Evolutionary conservation across 2,113 vertebrate species (phyloP), one percentile per base, ranked within the genome.

Genomic region (Odobenus rosmarus): DNA sequence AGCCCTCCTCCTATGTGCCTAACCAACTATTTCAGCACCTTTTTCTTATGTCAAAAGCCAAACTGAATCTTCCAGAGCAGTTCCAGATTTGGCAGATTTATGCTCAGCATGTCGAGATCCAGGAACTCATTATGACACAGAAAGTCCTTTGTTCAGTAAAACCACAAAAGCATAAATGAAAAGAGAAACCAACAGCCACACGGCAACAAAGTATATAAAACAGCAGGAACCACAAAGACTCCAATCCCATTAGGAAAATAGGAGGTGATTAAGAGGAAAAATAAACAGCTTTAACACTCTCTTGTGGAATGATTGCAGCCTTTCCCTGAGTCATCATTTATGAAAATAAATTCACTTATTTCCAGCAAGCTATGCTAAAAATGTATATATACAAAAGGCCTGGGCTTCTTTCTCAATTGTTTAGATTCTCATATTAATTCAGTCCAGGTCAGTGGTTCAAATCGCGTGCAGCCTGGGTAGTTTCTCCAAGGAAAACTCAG

Each of bases 121-220:
- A 84, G 92, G 62, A 97, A 91, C 55, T 89, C 84, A 87, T 94
- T 93, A 86, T 83, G 77, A 93, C 89, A 89, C 62, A 80, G 36
- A 96, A 97, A 86, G 33, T 92, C 59, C 23, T 96, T 97, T 91
- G 67, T 95, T 96, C 82, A 88, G 67, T 96, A 90, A 97, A 96
- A 95, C 46, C 69, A 82, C 92, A 97, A 96, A 97, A 95, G 95
- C 93, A 94, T 90, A 96, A 95, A 96, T 36, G 88, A 95, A 93
- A 95, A 95, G 69, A 96, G 76, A 95, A 97, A 62, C 80, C 96
- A 97, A 92, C 67, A 96, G 86, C 95, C 95, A 88, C 95, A 91
- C 2, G 26, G 87, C 84, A 95, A 61, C 89, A 79, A 92, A 96
- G 76, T 42, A 81, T 64, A 97, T 97, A 90, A 98, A 97, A 92